These are phyloP conservation scores for Nyctereutes procyonoides DNA, from an alignment of 2,113 vertebrate genomes.

Conservation along the genomic window DNA sequence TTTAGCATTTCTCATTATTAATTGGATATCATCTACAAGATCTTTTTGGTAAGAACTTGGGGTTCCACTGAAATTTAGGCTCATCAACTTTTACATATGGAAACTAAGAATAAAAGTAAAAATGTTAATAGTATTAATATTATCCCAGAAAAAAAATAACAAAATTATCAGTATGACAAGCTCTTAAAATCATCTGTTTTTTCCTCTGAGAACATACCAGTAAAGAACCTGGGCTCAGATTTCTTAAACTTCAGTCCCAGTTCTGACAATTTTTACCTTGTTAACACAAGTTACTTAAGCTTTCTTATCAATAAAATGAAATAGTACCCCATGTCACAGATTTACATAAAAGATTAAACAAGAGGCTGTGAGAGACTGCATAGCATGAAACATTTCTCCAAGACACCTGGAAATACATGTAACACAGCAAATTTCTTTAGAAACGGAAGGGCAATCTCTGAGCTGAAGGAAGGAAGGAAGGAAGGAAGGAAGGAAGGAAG, in stretches of 20 bases:
- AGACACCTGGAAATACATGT: background rate
- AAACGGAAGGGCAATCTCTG: background rate
- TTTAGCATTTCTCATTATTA: background rate
- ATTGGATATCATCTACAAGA: background rate
- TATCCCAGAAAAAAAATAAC: background rate
- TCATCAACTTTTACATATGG: background rate
- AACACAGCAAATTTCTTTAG: background rate
- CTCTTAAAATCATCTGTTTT: background rate
- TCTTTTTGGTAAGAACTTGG: background rate
- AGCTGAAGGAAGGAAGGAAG: background rate
- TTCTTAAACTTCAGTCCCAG: background rate
- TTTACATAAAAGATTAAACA: background rate
- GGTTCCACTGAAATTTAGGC: background rate
- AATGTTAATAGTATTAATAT: constrained; percentile 5
- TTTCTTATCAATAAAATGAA: constrained; percentile 38
- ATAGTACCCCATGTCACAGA: background rate
- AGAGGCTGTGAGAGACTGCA: background rate
- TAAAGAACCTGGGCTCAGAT: background rate
- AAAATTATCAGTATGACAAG: background rate
- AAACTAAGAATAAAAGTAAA: background rate
- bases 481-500: too few relatives aligned
- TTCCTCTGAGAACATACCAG: background rate
- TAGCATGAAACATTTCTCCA: background rate
- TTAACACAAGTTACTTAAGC: background rate
- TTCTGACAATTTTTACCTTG: background rate